A percentile compares a stretch with the other conserved stretches of the same genome.
Evolutionary conservation across 2,113 vertebrate species (phyloP).

Genomic region (Malurus melanocephalus): DNA sequence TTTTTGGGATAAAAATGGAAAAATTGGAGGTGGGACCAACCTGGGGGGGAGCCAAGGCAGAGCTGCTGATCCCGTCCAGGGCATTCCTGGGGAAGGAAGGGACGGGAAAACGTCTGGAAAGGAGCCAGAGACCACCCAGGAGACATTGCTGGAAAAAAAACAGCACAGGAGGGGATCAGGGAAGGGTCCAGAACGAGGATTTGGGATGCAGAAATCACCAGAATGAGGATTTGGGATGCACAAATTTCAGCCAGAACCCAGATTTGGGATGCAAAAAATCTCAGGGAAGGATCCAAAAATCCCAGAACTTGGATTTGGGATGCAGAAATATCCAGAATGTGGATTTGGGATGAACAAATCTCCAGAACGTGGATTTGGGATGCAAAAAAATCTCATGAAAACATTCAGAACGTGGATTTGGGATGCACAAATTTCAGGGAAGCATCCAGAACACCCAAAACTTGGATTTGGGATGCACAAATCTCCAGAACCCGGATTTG

Average conservation of each 20-base stretch:
- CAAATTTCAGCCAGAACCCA: rapidly evolving
- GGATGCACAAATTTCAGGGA: no score
- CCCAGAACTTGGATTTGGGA: no score
- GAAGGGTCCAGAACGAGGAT: rapidly evolving
- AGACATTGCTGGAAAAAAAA: constrained; percentile 75
- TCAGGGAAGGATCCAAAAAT: no score
- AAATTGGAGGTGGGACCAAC: constrained; percentile 47
- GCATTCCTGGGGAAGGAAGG: constrained; percentile 52
- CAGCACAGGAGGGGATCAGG: neutral
- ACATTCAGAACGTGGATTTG: no score
- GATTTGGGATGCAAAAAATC: neutral
- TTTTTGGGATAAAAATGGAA: neutral
- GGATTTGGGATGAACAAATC: no score
- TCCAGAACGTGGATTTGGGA: no score
- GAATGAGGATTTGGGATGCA: no score
- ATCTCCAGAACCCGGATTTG: no score
- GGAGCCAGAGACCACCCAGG: constrained; percentile 64
- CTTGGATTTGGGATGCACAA: no score
- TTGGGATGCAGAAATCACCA: neutral
- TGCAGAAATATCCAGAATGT: no score
- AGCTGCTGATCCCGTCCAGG: constrained; percentile 52
- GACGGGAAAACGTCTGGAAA: constrained; percentile 60
- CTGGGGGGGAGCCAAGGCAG: constrained; percentile 66
- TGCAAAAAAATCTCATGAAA: no score
- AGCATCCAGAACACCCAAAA: no score